phyloP scores from a whole-genome alignment of 2,888 invertebrate genomes.

The Lingula anatina region DNA sequence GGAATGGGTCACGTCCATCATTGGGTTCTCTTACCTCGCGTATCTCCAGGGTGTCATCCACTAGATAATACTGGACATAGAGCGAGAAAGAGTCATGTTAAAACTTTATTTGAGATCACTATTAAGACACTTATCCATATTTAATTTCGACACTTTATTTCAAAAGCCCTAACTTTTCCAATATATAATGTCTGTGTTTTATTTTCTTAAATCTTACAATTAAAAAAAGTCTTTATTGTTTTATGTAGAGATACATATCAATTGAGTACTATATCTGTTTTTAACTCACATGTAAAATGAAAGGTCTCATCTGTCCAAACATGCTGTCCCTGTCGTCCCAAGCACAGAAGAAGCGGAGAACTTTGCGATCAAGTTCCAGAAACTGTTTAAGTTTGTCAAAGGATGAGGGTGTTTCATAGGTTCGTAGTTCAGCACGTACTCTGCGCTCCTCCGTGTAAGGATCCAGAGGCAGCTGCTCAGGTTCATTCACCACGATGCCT shows the following conservation, averaged over 20 bases:
- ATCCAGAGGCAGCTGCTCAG: slow-evolving; percentile 68
- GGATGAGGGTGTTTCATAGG: slow-evolving; percentile 44
- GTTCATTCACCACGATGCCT: slow-evolving; percentile 69
- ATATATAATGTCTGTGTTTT: too few species aligned
- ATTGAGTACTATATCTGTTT: too few species aligned
- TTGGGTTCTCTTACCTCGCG: slow-evolving; percentile 68
- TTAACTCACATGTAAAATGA: slow-evolving; percentile 64
- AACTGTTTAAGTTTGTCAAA: slow-evolving; percentile 65
- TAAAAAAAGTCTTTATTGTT: too few species aligned
- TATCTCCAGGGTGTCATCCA: slow-evolving; percentile 75
- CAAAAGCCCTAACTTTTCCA: too few species aligned
- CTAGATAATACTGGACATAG: slow-evolving; percentile 68
- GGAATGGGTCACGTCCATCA: slow-evolving; percentile 73
- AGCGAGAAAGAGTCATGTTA: too few species aligned
- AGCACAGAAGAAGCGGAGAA: slow-evolving; percentile 59
- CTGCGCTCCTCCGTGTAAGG: slow-evolving; percentile 57
- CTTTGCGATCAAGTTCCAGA: slow-evolving; percentile 73
- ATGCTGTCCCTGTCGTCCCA: slow-evolving; percentile 56
- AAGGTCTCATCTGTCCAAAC: slow-evolving; percentile 56
- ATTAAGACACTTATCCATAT: too few species aligned
- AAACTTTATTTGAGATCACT: too few species aligned
- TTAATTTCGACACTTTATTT: too few species aligned
- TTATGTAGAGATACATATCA: slow-evolving; percentile 16
- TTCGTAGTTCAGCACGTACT: slow-evolving; percentile 35
- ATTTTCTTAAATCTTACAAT: too few species aligned